phyloP scores from a whole-genome alignment of 1,140 invertebrate genomes.

The Anastrepha ludens region DNA sequence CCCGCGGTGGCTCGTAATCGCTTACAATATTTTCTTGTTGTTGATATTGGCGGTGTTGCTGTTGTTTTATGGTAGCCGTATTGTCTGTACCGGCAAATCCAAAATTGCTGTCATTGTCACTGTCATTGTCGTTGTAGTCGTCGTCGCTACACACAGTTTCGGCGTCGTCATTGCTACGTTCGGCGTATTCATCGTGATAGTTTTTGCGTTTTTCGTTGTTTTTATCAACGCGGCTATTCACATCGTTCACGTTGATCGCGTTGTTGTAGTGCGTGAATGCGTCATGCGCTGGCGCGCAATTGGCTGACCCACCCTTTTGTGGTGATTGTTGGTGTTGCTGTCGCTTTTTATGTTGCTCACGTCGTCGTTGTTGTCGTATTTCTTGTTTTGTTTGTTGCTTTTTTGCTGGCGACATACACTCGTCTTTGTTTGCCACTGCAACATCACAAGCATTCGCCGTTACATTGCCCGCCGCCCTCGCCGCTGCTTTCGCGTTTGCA shows the following conservation, averaged over 20 bases:
- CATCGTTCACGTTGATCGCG: background rate
- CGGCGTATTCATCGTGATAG: slow-evolving; percentile 5
- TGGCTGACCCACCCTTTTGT: slow-evolving; percentile 40
- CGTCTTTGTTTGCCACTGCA: slow-evolving; percentile 25
- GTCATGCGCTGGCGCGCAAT: slow-evolving; percentile 12
- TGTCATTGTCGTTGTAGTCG: slow-evolving; percentile 2
- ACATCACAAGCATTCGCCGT: background rate
- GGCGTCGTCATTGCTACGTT: background rate
- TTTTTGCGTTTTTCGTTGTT: slow-evolving; percentile 38
- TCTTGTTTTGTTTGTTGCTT: background rate
- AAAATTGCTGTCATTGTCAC: slow-evolving; percentile 32
- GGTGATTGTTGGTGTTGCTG: background rate
- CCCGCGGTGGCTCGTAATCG: slow-evolving; percentile 79
- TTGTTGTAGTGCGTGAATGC: slow-evolving; percentile 39
- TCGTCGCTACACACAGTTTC: background rate
- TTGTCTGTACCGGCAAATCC: slow-evolving; percentile 42
- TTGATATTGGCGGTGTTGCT: slow-evolving; percentile 30
- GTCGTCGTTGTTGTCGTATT: background rate
- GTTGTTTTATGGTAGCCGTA: slow-evolving; percentile 56
- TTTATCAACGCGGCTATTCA: slow-evolving; percentile 7
- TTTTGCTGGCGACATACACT: slow-evolving; percentile 3
- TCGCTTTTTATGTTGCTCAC: slow-evolving; percentile 10
- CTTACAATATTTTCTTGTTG: background rate
- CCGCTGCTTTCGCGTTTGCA: slow-evolving; percentile 55
- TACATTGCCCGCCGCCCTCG: background rate